Evolutionary conservation across 2,113 vertebrate genomes (phyloP).

Genomic region (Thalassoma bifasciatum): DNA sequence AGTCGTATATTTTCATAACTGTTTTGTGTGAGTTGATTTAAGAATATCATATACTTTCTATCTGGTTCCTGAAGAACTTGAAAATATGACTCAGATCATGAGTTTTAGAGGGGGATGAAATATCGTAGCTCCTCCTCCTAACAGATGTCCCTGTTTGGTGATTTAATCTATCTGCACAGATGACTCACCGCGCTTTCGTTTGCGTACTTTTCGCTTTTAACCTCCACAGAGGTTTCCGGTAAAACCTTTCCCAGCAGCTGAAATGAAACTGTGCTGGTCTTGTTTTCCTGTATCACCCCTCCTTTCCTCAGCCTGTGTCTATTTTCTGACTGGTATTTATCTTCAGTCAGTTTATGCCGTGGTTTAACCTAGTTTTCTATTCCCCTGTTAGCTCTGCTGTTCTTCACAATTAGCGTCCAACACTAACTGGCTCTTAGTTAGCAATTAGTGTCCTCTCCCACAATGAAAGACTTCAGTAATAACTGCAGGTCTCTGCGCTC

Average conservation of each 20-base stretch:
- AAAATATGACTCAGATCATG: too few relatives aligned
- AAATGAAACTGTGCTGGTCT: not conserved
- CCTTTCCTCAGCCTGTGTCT: not conserved
- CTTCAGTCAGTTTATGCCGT: conserved; percentile 39
- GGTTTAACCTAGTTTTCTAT: conserved; percentile 65
- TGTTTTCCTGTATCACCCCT: not conserved
- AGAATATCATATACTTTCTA: too few relatives aligned
- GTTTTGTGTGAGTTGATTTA: too few relatives aligned
- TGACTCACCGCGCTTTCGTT: not conserved
- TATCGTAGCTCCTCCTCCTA: too few relatives aligned
- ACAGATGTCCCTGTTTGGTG: too few relatives aligned
- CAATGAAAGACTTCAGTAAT: conserved; percentile 61
- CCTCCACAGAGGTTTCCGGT: not conserved
- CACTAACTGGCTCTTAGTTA: conserved; percentile 77
- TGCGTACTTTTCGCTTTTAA: not conserved
- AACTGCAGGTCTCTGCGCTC: conserved; percentile 52
- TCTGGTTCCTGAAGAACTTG: too few relatives aligned
- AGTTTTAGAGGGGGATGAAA: too few relatives aligned
- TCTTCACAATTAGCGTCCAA: conserved; percentile 69
- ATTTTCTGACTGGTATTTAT: conserved; percentile 39
- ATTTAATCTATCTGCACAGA: not conserved
- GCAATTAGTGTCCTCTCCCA: conserved; percentile 75
- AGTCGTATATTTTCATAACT: too few relatives aligned
- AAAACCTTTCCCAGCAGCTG: not conserved
- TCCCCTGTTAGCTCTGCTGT: conserved; percentile 50